Evolutionary conservation across 2,797 vertebrate genomes (phyloP).

Genomic region (Strix occidentalis): DNA sequence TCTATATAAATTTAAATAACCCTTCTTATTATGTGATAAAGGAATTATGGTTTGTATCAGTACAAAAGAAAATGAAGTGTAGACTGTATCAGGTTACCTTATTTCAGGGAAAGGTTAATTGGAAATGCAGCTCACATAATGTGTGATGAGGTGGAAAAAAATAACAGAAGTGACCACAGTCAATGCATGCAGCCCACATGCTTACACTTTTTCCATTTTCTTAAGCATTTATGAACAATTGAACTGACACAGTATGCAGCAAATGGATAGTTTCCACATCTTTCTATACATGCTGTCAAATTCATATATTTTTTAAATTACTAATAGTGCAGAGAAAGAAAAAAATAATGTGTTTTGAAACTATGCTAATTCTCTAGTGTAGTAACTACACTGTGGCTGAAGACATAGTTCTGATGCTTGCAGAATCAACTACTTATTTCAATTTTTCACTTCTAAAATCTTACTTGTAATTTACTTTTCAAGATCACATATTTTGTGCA

Average conservation of each 20-base stretch:
- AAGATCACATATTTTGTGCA: neutral
- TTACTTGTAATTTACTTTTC: neutral
- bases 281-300: neutral
- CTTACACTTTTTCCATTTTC: constrained; percentile 33
- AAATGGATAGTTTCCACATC: constrained; percentile 1
- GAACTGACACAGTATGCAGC: neutral
- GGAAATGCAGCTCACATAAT: neutral
- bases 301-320: neutral
- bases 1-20: neutral
- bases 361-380: neutral
- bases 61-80: neutral
- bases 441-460: neutral
- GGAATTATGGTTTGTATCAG: neutral
- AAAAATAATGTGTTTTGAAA: neutral
- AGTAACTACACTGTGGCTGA: neutral
- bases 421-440: neutral
- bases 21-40: neutral
- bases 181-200: neutral
- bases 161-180: constrained; percentile 5
- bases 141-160: constrained; percentile 28
- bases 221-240: constrained; percentile 21
- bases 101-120: neutral
- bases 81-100: neutral
- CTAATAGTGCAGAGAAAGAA: neutral
- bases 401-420: neutral